These are phyloP conservation scores for Fragum whitleyi DNA, from an alignment of 2,888 invertebrate species.

Conservation along the genomic window DNA sequence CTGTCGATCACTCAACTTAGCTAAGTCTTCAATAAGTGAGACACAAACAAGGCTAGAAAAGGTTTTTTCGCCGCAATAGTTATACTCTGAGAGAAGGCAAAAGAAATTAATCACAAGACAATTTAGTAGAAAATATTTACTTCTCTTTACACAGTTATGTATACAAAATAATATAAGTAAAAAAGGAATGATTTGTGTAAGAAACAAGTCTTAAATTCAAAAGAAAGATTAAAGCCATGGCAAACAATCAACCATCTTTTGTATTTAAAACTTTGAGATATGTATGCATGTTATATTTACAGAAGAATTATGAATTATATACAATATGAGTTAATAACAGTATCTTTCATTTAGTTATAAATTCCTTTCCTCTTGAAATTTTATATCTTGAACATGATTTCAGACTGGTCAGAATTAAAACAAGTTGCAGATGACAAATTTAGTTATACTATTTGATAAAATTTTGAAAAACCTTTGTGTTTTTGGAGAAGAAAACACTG, in stretches of 20 bases:
- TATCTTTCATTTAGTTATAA: too few relatives aligned
- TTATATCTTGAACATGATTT: background rate
- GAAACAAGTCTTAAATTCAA: background rate
- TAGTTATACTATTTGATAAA: too few relatives aligned
- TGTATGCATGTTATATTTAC: background rate
- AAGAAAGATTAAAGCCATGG: background rate
- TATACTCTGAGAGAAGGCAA: background rate
- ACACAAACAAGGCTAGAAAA: too few relatives aligned
- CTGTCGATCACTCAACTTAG: too few relatives aligned
- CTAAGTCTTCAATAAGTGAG: too few relatives aligned
- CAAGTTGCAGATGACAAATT: background rate
- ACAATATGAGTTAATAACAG: background rate
- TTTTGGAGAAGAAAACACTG: background rate
- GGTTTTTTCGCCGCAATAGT: too few relatives aligned
- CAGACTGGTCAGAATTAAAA: background rate
- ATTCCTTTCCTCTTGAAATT: too few relatives aligned
- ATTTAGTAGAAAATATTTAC: constrained; percentile 27
- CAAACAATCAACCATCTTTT: background rate
- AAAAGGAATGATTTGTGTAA: background rate
- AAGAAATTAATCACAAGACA: background rate
- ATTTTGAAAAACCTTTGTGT: too few relatives aligned
- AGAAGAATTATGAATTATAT: background rate
- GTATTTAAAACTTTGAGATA: background rate
- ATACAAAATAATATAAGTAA: constrained; percentile 20
- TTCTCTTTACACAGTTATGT: constrained; percentile 18